phyloP scores from a whole-genome alignment of 1,140 invertebrate species.

The Arctopsyche grandis region DNA sequence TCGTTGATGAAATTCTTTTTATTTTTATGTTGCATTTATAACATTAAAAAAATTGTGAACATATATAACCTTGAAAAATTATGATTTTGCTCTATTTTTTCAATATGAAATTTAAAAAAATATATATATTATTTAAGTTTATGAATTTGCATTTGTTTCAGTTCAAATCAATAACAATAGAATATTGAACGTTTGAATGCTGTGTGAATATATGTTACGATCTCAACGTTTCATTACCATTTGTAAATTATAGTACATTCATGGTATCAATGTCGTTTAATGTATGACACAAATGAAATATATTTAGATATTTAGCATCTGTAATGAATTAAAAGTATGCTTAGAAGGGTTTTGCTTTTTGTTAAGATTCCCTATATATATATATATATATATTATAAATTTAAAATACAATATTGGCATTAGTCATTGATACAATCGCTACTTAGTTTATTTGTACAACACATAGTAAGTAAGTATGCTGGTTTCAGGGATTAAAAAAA shows the following conservation, averaged over 20 bases:
- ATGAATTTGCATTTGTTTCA: background rate
- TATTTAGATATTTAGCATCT: background rate
- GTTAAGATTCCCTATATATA: background rate
- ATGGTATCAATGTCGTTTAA: background rate
- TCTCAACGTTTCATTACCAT: background rate
- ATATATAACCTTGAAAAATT: too few relatives aligned
- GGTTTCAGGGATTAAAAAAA: conserved; percentile 55
- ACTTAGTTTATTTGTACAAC: conserved; percentile 26
- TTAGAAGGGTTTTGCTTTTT: conserved; percentile 8
- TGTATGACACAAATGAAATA: background rate
- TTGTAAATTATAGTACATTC: conserved; percentile 7
- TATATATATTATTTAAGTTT: background rate
- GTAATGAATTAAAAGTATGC: conserved; percentile 3
- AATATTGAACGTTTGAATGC: conserved; percentile 12
- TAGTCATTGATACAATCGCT: conserved; percentile 28
- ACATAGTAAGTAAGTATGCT: conserved; percentile 49
- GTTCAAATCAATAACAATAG: background rate
- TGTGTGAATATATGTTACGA: background rate
- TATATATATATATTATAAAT: conserved; percentile 6
- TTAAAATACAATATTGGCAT: conserved; percentile 6
- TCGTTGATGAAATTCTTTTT: background rate
- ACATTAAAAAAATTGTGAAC: too few relatives aligned
- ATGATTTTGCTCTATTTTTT: too few relatives aligned
- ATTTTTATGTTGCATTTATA: conserved; percentile 1
- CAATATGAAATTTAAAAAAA: background rate